Evolutionary conservation across 2,797 vertebrate genomes (phyloP), one percentile per base, ranked within the genome.

Genomic region (Pseudomugil gertrudae): DNA sequence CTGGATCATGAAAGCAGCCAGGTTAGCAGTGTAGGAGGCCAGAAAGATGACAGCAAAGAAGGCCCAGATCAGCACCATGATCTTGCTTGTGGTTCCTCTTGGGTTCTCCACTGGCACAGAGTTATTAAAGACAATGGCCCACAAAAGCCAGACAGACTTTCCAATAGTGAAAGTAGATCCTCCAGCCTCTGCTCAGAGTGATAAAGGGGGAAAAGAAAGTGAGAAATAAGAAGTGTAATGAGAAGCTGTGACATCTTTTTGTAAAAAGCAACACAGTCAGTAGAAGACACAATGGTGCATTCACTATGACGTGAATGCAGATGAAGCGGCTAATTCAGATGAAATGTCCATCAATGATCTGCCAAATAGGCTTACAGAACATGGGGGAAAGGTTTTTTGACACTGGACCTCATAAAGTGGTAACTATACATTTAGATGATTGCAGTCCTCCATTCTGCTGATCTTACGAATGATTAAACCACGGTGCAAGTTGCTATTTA

Each of bases 11-110:
- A 98, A 98, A 81, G 96, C 96, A 0, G 96, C 96, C 90, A 98
- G 92, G 93, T 98, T 98, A 86, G 96, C 96, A 3, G 96, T 98
- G 89, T 98, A 98, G 87, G 96, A 98, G 89, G 96, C 96, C 66
- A 98, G 95, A 89, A 98, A 98, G 90, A 98, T 98, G 90, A 98
- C 96, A 7, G 96, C 96, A 35, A 98, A 98, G 93, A 98, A 98
- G 79, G 96, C 96, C 96, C 96, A 98, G 79, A 98, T 95, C 87
- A 97, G 93, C 77, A 97, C 96, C 96, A 98, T 97, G 90, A 98
- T 97, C 92, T 98, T 98, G 89, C 96, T 98, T 76, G 96, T 98
- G 78, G 96, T 98, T 78, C 96, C 96, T 81, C 93, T 93, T 40
- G 96, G 97, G 89, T 98, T 98, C 91, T 98, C 96, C 89, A 98